phyloP scores from a whole-genome alignment of 37 sponge, comb jelly and placozoan genomes.

The Bolinopsis microptera region DNA sequence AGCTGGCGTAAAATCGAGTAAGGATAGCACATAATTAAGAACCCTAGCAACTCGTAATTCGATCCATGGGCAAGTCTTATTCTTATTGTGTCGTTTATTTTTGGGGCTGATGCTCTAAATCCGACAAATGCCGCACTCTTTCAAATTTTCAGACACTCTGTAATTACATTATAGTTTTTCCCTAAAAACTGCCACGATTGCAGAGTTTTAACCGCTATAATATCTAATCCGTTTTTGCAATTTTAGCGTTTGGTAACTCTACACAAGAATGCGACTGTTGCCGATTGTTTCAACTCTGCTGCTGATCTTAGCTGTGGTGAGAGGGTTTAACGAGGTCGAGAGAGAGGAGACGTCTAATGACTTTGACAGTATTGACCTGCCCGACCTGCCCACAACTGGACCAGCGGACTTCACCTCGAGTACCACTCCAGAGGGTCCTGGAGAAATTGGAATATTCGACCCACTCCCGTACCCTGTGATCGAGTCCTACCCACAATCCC shows the following conservation, averaged over 20 bases:
- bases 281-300: not conserved
- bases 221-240: not conserved
- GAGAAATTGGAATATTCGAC: not conserved
- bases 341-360: not conserved
- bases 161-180: not conserved
- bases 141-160: not conserved
- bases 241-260: not conserved
- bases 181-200: too few relatives aligned
- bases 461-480: not conserved
- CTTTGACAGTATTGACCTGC: not conserved
- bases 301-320: not conserved
- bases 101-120: not conserved
- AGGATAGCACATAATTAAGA: not conserved
- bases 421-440: not conserved
- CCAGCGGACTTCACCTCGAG: not conserved
- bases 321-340: not conserved
- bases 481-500: not conserved
- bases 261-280: not conserved
- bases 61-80: not conserved
- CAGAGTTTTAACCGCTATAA: not conserved
- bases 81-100: not conserved
- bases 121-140: not conserved
- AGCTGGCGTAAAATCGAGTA: not conserved
- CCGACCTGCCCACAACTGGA: not conserved
- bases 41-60: not conserved